Conservation (phyloP, 2,888 invertebrate species). For the Agrotis puta region DNA sequence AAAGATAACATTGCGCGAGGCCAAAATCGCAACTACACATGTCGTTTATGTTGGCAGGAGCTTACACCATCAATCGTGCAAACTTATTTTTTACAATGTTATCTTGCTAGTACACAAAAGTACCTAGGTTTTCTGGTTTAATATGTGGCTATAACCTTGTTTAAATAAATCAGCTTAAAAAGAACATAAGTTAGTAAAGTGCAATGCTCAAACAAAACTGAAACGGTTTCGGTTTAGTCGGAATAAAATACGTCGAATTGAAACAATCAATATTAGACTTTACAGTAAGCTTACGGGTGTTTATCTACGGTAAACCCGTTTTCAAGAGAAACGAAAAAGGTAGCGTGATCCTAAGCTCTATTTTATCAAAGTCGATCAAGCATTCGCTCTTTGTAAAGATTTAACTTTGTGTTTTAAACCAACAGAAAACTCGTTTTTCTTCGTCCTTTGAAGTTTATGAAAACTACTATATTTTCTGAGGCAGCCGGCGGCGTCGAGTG, state of each 20-base stretch:
- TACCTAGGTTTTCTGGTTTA: no score
- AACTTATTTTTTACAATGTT: no score
- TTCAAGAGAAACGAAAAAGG: constrained; percentile 28
- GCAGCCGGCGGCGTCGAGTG: constrained; percentile 28
- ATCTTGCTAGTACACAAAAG: no score
- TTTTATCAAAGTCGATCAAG: constrained; percentile 36
- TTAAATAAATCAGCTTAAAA: not conserved
- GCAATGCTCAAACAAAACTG: not conserved
- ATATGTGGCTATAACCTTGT: not conserved
- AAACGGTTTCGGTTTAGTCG: not conserved
- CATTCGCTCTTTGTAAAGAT: constrained; percentile 28
- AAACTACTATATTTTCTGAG: constrained; percentile 35
- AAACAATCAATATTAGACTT: constrained; percentile 35
- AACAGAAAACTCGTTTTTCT: constrained; percentile 33
- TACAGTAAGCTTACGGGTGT: constrained; percentile 5
- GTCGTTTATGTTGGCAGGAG: no score
- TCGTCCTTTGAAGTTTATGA: constrained; percentile 36
- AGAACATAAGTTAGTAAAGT: no score
- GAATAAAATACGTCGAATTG: not conserved
- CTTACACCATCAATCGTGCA: no score
- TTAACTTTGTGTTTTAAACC: constrained; percentile 21
- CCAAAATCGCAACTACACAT: no score
- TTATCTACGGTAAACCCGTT: constrained; percentile 26
- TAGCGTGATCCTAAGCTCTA: constrained; percentile 16
- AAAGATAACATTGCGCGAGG: no score